These are phyloP conservation scores for Choloepus didactylus DNA, from an alignment of 2,797 vertebrate genomes.

Conservation along the genomic window DNA sequence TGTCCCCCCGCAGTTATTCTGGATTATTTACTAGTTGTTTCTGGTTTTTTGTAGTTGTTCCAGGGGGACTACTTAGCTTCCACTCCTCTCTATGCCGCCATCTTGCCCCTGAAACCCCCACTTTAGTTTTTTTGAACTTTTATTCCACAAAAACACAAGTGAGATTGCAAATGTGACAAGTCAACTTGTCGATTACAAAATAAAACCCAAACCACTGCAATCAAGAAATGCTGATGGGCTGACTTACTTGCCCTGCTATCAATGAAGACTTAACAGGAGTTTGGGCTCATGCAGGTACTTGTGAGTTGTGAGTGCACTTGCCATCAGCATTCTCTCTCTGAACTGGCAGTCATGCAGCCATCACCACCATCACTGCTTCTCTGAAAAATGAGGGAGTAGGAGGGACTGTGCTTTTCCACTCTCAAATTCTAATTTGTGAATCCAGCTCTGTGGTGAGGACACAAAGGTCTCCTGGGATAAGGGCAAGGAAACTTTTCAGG, in stretches of 20 bases:
- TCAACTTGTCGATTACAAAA: neutral
- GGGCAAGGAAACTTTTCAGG: neutral
- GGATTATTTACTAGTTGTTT: too few relatives aligned
- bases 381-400: neutral
- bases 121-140: neutral
- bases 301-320: accelerated
- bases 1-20: too few relatives aligned
- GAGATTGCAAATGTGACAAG: neutral
- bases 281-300: neutral
- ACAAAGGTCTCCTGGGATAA: neutral
- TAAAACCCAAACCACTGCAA: neutral
- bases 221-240: neutral
- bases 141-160: conserved; percentile 23
- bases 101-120: too few relatives aligned
- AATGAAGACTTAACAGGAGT: neutral
- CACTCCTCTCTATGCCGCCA: too few relatives aligned
- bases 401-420: neutral
- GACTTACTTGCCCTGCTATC: neutral
- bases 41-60: too few relatives aligned
- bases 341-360: neutral
- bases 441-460: neutral
- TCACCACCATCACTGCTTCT: neutral
- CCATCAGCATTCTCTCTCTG: neutral
- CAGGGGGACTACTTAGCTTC: too few relatives aligned
- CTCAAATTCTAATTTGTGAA: neutral